Evolutionary conservation across 2,888 invertebrate species (phyloP), one percentile per base, ranked within the genome.

Genomic region (Aethes cnicana): DNA sequence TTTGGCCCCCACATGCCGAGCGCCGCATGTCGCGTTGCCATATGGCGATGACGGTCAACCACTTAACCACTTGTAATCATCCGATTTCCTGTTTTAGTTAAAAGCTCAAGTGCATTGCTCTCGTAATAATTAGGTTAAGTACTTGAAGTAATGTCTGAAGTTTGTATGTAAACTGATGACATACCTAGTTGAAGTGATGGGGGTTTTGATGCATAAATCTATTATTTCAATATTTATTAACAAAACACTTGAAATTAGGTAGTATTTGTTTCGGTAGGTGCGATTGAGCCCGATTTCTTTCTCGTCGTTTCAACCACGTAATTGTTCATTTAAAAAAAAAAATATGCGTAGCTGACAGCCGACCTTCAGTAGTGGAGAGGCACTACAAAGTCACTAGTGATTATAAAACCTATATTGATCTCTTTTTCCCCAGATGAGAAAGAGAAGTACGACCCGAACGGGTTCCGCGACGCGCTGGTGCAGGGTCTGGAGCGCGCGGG

Each of bases 381-480:
- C n/a, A n/a, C n/a, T n/a, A n/a, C n/a, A n/a, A n/a, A n/a, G n/a
- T n/a, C n/a, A n/a, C n/a, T 8, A 16, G 3, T 8, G 12, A 18
- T 3, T 6, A 9, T 12, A 7, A 18, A 36, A 23, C 32, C n/a
- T 30, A 18, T 37, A 8, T n/a, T 44, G 7, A 44, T 32, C 20
- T n/a, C 14, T 30, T 8, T 37, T 5, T 21, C 21, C 63, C 0
- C 86, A 97, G 98, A 98, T 98, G 98, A 98, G 95, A 98, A 97
- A 95, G 98, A 98, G 95, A 98, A 98, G 92, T 98, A 97, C 94
- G 98, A 98, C 93, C 98, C 98, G 88, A 94, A 94, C 90, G 98
- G 97, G 90, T 98, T 98, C 93, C 95, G 98, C 91, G 98, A 98
- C 93, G 96, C 96, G 82, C 94, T 98, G 91, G 94, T 98, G 87